Conservation (phyloP, 2,113 vertebrate species). For the Ceyx melanurus region DNA sequence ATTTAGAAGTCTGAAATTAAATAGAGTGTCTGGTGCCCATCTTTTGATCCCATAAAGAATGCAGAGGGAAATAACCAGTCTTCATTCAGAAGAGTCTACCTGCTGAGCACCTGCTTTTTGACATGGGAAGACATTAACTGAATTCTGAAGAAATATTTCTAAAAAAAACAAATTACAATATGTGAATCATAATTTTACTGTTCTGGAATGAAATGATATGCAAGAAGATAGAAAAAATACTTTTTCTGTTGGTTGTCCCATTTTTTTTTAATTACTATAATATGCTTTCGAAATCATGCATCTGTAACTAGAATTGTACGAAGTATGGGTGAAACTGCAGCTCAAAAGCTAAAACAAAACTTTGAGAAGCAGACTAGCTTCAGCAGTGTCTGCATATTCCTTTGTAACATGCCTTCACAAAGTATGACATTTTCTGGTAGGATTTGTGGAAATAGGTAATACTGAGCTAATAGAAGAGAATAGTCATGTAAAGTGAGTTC, state of each 20-base stretch:
- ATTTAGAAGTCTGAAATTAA: constrained; percentile 38
- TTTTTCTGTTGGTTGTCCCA: background rate
- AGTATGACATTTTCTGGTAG: background rate
- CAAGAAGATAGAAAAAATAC: background rate
- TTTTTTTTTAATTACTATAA: background rate
- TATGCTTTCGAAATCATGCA: background rate
- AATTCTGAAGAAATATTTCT: background rate
- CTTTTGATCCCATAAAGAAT: constrained; percentile 33
- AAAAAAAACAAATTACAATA: background rate
- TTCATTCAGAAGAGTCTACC: background rate
- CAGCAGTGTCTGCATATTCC: background rate
- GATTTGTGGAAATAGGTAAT: background rate
- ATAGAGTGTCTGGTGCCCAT: constrained; percentile 9
- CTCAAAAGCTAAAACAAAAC: background rate
- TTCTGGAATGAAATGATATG: background rate
- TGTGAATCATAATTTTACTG: background rate
- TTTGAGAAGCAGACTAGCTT: background rate
- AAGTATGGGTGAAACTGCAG: background rate
- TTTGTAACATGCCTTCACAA: background rate
- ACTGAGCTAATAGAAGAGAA: background rate
- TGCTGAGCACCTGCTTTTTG: background rate
- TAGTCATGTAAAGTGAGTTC: constrained; percentile 1
- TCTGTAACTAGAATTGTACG: background rate
- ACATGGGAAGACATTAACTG: background rate
- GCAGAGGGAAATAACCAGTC: background rate